Evolutionary conservation across 2,797 vertebrate genomes (phyloP).

Genomic region (Acomys russatus): DNA sequence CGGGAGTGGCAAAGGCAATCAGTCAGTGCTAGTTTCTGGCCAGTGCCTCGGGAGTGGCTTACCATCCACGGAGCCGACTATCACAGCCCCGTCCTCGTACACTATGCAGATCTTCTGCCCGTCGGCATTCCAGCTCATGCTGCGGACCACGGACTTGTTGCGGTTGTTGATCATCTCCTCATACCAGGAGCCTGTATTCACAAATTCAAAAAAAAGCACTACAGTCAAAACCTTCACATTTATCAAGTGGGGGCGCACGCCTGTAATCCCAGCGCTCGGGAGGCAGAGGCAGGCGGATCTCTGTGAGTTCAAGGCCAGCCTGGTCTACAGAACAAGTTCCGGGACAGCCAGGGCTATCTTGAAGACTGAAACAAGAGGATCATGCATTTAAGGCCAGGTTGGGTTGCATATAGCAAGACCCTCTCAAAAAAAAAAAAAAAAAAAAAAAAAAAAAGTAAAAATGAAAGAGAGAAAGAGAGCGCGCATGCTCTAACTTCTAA

Average conservation of each 20-base stretch:
- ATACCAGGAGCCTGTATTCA: conserved; percentile 94
- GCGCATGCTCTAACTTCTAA: background rate
- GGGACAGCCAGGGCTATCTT: background rate
- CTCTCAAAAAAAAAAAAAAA: background rate
- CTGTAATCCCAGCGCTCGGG: background rate
- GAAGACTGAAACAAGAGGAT: background rate
- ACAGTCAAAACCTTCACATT: conserved; percentile 25
- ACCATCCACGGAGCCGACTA: conserved; percentile 99
- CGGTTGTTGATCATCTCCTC: conserved; percentile 99
- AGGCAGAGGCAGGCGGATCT: background rate
- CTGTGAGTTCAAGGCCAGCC: background rate
- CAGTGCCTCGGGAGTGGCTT: too few species aligned
- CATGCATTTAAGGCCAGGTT: background rate
- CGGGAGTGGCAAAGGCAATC: too few species aligned
- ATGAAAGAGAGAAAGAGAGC: background rate
- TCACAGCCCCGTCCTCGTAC: conserved; percentile 99
- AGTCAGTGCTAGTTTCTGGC: too few species aligned
- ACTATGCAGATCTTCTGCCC: conserved; percentile 99
- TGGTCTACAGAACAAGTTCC: background rate
- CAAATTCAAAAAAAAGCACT: conserved; percentile 44
- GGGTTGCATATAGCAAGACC: background rate
- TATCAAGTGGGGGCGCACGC: background rate
- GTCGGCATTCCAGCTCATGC: conserved; percentile 99
- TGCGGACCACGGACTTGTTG: conserved; percentile 98
- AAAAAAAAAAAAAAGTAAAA: background rate